These are phyloP conservation scores for Hypanus sabinus DNA, from an alignment of 2,113 vertebrate genomes.

Conservation along the genomic window DNA sequence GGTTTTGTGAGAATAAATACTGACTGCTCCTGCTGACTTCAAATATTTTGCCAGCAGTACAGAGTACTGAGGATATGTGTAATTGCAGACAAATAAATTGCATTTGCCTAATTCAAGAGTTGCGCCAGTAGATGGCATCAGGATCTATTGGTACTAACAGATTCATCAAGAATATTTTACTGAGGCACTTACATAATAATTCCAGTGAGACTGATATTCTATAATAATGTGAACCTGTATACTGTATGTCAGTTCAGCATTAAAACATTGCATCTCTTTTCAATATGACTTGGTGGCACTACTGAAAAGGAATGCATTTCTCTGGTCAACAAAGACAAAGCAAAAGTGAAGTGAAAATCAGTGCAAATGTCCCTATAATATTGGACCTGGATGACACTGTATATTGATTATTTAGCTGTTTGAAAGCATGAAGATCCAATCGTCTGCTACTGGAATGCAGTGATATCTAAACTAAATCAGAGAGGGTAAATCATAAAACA, in stretches of 20 bases:
- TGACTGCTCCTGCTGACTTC: background rate
- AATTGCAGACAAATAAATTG: background rate
- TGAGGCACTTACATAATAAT: too few species aligned
- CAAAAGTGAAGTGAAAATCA: background rate
- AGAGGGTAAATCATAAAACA: background rate
- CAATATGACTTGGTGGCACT: background rate
- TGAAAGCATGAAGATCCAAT: background rate
- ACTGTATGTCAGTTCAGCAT: too few species aligned
- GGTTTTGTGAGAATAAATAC: background rate
- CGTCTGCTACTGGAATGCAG: background rate
- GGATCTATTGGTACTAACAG: background rate
- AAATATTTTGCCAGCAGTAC: background rate
- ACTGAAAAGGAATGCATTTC: background rate
- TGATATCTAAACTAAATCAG: background rate
- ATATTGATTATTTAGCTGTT: background rate
- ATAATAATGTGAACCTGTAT: background rate
- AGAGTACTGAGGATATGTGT: background rate
- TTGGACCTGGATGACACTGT: background rate
- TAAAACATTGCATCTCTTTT: background rate
- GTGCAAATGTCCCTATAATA: background rate
- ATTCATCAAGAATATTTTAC: background rate
- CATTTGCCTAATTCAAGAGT: background rate
- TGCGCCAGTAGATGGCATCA: background rate
- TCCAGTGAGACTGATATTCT: background rate
- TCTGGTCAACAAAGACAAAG: background rate